A percentile compares a stretch with the other conserved stretches of the same genome.
Evolutionary conservation across 2,888 invertebrate genomes (phyloP).

Genomic region (Dolichopus griseipennis): DNA sequence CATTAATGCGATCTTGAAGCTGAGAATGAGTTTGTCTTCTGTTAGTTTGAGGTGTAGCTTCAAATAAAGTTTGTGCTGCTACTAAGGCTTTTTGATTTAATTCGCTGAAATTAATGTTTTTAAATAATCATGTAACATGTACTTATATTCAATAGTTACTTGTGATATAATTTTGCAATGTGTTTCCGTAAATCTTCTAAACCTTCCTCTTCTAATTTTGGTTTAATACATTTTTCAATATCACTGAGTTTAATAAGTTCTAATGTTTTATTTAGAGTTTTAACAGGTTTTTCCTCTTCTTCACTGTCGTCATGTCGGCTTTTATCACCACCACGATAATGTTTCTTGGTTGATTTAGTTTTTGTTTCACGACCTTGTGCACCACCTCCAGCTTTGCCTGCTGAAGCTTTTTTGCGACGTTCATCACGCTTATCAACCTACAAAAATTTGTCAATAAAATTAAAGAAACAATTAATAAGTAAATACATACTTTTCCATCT

Average conservation of each 20-base stretch:
- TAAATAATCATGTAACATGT: neutral
- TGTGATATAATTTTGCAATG: constrained; percentile 60
- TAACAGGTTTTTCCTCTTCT: constrained; percentile 41
- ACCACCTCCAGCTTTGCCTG: constrained; percentile 85
- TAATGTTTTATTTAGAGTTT: constrained; percentile 40
- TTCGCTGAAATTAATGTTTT: constrained; percentile 37
- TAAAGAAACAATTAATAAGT: neutral
- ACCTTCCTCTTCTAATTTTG: constrained; percentile 60
- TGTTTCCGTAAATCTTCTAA: constrained; percentile 60
- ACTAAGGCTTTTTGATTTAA: constrained; percentile 58
- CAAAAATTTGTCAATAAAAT: neutral
- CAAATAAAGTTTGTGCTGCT: constrained; percentile 64
- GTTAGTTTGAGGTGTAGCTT: constrained; percentile 62
- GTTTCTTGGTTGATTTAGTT: constrained; percentile 87
- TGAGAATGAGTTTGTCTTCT: constrained; percentile 71
- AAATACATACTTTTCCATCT: constrained; percentile 29
- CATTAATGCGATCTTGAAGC: constrained; percentile 73
- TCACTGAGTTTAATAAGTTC: constrained; percentile 60
- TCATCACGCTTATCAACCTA: constrained; percentile 76
- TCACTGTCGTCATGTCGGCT: constrained; percentile 65
- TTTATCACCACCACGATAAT: constrained; percentile 50
- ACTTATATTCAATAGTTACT: constrained; percentile 40
- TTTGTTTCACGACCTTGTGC: constrained; percentile 91
- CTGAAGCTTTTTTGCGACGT: constrained; percentile 74
- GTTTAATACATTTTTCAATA: constrained; percentile 54